Base-by-base conservation (phyloP, 2,888 invertebrate species). In the Melieria omissa region DNA sequence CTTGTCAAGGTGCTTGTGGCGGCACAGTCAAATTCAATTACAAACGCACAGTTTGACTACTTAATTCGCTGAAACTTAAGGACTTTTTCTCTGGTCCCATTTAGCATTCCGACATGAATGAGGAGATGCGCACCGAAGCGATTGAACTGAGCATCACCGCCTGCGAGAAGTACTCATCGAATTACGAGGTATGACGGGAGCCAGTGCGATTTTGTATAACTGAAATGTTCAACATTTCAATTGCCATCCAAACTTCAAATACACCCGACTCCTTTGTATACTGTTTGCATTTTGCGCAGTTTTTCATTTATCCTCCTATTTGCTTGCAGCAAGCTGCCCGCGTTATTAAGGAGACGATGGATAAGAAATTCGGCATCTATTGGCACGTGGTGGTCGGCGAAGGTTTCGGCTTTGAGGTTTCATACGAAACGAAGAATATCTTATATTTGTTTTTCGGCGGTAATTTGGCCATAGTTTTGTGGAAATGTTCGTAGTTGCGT, bases 361-460 rank as follows among this genome's bases (percentile, higher is more conserved):
- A 98, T 88, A 97, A 96, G 88, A 96, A 96, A 86, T 97, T 96
- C 86, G 98, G 98, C 4, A 93, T 95, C 0, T 93, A 96, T 73
- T 98, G 97, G 92, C 96, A 97, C 87, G 95, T 94, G n/a, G 93
- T 98, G 0, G 94, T 98, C 5, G 98, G 98, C 6, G 98, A 98
- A 89, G 96, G 95, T 73, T 98, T 93, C 88, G 97, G 97, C 61
- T 96, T 96, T 87, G 96, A 96, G 86, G 91, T 97, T 74, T 95
- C 96, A 2, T 95, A 96, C 85, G 96, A 98, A 88, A 93, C 94
- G 73, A 94, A 94, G 84, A 93, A 93, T 78, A 90, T 96, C 74
- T 89, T 96, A 75, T 95, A 96, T 86, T 90, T 97, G 90, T 97
- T 93, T 88, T 96, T 96, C 83, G 97, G 93, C 73, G 97, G 97